These are phyloP conservation scores for Cirrhinus molitorella DNA, from an alignment of 2,797 vertebrate genomes.

Conservation along the genomic window DNA sequence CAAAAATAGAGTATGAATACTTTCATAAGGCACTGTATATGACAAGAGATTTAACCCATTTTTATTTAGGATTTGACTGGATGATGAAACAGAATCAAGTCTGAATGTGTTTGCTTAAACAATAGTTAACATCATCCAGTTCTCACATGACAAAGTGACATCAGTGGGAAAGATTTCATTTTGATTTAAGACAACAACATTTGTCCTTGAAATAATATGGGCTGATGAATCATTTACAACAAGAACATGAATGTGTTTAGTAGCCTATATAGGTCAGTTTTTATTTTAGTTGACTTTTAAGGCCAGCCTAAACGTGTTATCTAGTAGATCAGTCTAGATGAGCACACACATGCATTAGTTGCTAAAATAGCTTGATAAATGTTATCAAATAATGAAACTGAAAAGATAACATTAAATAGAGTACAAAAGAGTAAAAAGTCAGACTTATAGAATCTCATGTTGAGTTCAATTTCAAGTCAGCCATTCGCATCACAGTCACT, in stretches of 20 bases:
- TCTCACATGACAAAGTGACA: neutral
- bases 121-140: neutral
- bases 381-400: neutral
- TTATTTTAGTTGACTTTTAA: neutral
- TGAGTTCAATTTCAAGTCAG: conserved; percentile 12
- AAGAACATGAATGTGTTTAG: neutral
- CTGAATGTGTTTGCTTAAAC: neutral
- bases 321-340: neutral
- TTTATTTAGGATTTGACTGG: neutral
- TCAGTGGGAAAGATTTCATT: neutral
- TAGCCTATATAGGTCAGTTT: neutral
- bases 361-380: neutral
- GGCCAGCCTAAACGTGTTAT: neutral
- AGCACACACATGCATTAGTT: neutral
- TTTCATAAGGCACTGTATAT: neutral
- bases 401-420: neutral
- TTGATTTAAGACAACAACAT: neutral
- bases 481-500: neutral
- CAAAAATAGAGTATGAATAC: too few relatives aligned
- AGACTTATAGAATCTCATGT: neutral
- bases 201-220: neutral
- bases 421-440: neutral
- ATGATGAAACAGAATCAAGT: neutral
- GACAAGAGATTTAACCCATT: neutral
- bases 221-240: neutral